phyloP scores from a whole-genome alignment of 2,113 vertebrate genomes.

The Chascanopsetta lugubris region DNA sequence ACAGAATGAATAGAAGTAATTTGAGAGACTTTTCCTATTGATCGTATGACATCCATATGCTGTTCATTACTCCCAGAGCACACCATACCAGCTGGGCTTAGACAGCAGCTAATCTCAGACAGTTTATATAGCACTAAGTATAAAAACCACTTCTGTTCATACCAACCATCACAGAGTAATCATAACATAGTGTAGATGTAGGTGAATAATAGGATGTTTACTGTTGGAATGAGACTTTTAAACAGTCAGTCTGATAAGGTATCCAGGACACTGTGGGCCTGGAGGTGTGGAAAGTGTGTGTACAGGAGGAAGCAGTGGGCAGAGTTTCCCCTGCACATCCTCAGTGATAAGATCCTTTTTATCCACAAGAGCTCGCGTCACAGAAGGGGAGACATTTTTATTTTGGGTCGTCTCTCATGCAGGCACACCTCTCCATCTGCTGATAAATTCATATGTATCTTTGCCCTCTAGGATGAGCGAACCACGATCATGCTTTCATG shows the following conservation, averaged over 20 bases:
- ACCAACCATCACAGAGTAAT: neutral
- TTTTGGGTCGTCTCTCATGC: constrained; percentile 25
- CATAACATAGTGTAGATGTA: neutral
- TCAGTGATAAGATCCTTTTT: constrained; percentile 69
- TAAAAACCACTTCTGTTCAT: neutral
- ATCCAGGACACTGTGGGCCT: constrained; percentile 41
- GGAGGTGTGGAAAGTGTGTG: constrained; percentile 59
- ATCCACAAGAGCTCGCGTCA: constrained; percentile 40
- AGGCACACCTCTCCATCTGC: constrained; percentile 16
- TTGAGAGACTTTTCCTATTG: neutral
- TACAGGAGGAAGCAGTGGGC: constrained; percentile 68
- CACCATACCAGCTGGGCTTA: neutral
- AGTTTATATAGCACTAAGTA: constrained; percentile 1
- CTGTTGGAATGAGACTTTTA: constrained; percentile 26
- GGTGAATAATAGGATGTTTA: constrained; percentile 30
- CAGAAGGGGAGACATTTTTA: constrained; percentile 42
- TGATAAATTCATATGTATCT: too few relatives aligned
- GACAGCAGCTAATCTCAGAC: constrained; percentile 2
- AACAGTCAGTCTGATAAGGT: constrained; percentile 50
- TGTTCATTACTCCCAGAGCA: constrained; percentile 1
- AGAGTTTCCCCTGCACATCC: constrained; percentile 74
- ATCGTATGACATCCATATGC: neutral
- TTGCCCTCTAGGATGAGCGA: neutral
- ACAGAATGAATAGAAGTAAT: neutral
- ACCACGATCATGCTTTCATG: neutral